Percentiles rank a stretch among this genome's conserved stretches.
Conservation (phyloP, 2,888 invertebrate species). For the Chrysomela aeneicollis region DNA sequence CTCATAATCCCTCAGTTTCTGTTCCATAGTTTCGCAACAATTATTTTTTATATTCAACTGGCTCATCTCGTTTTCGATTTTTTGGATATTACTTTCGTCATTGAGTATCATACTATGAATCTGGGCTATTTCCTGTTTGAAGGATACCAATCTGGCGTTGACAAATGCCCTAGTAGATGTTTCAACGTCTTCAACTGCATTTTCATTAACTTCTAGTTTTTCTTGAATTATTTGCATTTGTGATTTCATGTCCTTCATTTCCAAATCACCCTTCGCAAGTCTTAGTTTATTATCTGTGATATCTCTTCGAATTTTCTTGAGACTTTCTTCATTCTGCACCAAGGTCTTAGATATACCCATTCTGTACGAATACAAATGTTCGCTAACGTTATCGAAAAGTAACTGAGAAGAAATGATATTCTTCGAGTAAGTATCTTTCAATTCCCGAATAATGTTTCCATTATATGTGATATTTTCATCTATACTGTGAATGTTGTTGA, state of each 20-base stretch:
- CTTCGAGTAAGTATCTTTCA: background rate
- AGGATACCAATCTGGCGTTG: constrained; percentile 7
- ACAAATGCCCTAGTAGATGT: background rate
- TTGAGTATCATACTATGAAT: constrained; percentile 9
- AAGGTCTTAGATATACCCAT: background rate
- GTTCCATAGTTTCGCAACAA: background rate
- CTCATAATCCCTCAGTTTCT: background rate
- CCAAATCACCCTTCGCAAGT: background rate
- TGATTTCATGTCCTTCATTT: background rate
- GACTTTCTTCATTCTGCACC: background rate
- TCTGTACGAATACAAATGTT: background rate
- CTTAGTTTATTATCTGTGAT: background rate
- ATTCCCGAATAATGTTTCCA: background rate
- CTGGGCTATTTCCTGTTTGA: constrained; percentile 8
- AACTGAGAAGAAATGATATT: background rate
- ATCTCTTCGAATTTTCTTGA: background rate
- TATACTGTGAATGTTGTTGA: background rate
- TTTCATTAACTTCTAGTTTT: background rate
- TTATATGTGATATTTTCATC: background rate
- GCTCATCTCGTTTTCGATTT: background rate
- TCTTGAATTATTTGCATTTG: background rate
- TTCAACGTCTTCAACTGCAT: background rate
- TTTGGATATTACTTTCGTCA: background rate
- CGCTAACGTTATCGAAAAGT: background rate
- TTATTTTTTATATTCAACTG: background rate